These are phyloP conservation scores for Xenops minutus DNA, from an alignment of 2,797 vertebrate genomes.

Conservation along the genomic window DNA sequence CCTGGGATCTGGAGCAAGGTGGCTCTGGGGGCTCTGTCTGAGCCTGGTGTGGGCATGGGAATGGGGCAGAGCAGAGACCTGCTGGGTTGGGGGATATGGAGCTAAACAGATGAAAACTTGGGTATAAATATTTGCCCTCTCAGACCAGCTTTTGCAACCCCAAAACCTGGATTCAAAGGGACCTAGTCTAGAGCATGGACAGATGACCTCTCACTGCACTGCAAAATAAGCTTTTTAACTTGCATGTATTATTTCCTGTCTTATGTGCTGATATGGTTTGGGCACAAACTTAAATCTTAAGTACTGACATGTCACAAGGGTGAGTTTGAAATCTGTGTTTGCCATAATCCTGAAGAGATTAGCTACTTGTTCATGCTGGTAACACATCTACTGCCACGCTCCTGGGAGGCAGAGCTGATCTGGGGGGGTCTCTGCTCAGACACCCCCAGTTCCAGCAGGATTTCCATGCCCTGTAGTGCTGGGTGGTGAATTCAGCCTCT, in stretches of 20 bases:
- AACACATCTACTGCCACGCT: rapidly evolving
- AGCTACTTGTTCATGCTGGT: not conserved
- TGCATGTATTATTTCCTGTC: not conserved
- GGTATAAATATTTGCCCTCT: not conserved
- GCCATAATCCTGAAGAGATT: not conserved
- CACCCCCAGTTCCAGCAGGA: not conserved
- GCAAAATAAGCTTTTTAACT: not conserved
- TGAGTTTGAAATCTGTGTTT: not conserved
- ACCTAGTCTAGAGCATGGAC: not conserved
- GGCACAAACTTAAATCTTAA: not conserved
- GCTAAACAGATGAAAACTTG: not conserved
- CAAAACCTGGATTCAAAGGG: not conserved
- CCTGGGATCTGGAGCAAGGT: rapidly evolving
- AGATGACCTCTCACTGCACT: not conserved
- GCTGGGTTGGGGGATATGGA: not conserved
- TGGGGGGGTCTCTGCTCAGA: not conserved
- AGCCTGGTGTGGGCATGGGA: not conserved
- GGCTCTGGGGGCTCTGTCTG: not conserved
- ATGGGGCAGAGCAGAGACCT: not conserved
- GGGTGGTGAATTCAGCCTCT: not conserved
- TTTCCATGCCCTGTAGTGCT: not conserved
- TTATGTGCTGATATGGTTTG: not conserved
- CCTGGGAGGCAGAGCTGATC: not conserved
- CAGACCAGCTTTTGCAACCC: not conserved
- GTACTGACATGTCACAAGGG: not conserved